phyloP scores from a whole-genome alignment of 1,140 invertebrate species.

The Eupristina koningsbergeri region DNA sequence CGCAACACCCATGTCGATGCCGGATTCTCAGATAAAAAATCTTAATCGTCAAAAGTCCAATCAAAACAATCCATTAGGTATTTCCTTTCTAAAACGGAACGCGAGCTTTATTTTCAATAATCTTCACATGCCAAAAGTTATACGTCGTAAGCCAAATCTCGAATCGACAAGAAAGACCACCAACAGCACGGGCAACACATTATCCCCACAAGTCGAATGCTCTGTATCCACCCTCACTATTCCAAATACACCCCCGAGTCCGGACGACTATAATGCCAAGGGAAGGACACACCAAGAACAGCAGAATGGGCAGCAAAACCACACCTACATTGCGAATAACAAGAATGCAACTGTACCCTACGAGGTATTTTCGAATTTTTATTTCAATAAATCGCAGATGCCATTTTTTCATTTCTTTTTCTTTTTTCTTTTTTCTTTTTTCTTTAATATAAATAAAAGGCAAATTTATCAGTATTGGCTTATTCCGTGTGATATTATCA shows the following conservation, averaged over 20 bases:
- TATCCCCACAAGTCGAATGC: slow-evolving; percentile 37
- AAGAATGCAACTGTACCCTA: slow-evolving; percentile 46
- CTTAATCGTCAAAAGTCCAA: background rate
- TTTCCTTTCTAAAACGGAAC: slow-evolving; percentile 27
- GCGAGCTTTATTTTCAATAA: slow-evolving; percentile 25
- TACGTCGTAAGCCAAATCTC: slow-evolving; percentile 49
- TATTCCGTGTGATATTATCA: no score
- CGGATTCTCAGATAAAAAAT: background rate
- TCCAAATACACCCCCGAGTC: slow-evolving; percentile 33
- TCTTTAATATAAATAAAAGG: no score
- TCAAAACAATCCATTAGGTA: background rate
- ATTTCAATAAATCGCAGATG: background rate
- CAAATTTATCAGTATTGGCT: no score
- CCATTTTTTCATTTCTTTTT: background rate
- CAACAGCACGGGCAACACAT: slow-evolving; percentile 15
- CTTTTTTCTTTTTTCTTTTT: no score
- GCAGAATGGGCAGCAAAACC: background rate
- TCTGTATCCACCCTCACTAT: slow-evolving; percentile 52
- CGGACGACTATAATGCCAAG: background rate
- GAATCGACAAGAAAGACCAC: slow-evolving; percentile 55
- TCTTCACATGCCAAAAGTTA: background rate
- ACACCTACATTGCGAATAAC: background rate
- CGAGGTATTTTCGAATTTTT: slow-evolving; percentile 40
- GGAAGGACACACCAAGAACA: background rate
- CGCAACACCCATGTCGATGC: background rate